Evolutionary conservation across 2,113 vertebrate species (phyloP).

Genomic region (Macquaria australasica): DNA sequence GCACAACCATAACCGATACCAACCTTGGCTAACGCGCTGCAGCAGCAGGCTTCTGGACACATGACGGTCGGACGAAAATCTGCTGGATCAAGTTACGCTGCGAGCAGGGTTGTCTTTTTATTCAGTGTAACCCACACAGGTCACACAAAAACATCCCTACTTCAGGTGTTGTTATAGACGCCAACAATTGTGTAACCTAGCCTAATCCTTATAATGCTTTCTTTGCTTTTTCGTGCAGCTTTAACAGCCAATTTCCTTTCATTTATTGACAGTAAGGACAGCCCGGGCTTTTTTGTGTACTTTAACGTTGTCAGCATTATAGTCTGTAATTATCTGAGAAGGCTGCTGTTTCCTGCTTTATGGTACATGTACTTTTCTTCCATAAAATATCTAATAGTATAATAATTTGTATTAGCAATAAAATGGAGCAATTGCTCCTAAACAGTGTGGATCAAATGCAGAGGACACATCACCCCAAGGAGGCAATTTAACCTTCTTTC

Average conservation of each 20-base stretch:
- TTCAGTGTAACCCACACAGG: background rate
- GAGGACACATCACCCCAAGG: background rate
- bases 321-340: background rate
- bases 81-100: background rate
- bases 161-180: background rate
- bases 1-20: rapidly evolving
- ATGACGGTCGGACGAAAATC: background rate
- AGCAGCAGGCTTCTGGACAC: background rate
- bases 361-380: background rate
- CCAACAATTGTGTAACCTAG: background rate
- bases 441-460: background rate
- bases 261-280: background rate
- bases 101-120: too few relatives aligned
- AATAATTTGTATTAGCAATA: background rate
- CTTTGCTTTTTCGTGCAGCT: too few relatives aligned
- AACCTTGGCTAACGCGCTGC: background rate
- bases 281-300: background rate
- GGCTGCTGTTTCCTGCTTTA: background rate
- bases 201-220: too few relatives aligned
- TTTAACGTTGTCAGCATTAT: background rate
- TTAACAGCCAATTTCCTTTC: background rate
- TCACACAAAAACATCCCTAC: rapidly evolving
- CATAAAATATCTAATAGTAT: background rate
- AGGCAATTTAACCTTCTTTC: background rate
- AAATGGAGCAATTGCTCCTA: background rate